These are phyloP conservation scores for Heliconius eleuchia DNA, from an alignment of 1,140 invertebrate species.

Conservation along the genomic window DNA sequence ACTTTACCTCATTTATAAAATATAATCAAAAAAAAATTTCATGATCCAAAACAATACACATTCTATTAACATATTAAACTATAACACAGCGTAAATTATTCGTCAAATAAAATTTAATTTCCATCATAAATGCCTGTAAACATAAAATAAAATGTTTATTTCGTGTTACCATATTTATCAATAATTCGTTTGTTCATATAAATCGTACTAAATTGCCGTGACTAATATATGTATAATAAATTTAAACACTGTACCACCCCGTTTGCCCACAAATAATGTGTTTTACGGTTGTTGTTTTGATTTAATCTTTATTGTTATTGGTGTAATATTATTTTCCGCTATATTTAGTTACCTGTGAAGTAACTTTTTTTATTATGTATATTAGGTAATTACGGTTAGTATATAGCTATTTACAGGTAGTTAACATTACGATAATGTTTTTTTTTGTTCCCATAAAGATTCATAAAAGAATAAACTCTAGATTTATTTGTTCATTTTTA, in stretches of 20 bases:
- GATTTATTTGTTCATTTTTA: no score
- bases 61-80: neutral
- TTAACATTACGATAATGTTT: no score
- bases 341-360: neutral
- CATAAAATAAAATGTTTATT: neutral
- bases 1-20: no score
- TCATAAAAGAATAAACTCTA: no score
- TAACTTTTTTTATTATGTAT: neutral
- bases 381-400: neutral
- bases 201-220: neutral
- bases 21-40: neutral
- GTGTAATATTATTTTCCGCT: neutral
- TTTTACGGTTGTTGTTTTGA: constrained; percentile 2
- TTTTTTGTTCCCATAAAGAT: no score
- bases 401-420: neutral
- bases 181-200: constrained; percentile 2
- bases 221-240: constrained; percentile 2
- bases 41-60: neutral
- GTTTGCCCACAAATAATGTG: neutral
- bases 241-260: neutral
- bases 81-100: neutral
- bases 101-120: neutral
- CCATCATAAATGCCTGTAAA: neutral
- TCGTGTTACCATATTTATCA: neutral
- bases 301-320: constrained; percentile 7